Conservation (phyloP, 2,797 vertebrate species). For the Uromys caudimaculatus region DNA sequence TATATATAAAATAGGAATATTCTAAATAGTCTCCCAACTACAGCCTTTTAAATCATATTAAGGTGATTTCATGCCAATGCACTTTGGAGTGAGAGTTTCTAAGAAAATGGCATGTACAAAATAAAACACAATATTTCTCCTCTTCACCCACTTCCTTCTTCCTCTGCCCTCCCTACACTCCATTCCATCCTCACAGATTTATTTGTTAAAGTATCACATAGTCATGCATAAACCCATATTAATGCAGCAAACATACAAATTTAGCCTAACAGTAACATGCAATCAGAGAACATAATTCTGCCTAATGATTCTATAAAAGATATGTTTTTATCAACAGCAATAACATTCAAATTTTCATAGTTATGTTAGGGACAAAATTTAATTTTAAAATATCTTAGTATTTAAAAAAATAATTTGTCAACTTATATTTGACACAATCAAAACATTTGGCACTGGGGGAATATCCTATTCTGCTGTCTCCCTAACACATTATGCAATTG, state of each 20-base stretch:
- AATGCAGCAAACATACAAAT: neutral
- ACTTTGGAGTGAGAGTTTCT: neutral
- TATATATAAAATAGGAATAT: neutral
- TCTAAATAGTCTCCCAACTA: neutral
- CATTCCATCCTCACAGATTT: neutral
- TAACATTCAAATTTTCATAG: neutral
- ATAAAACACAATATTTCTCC: neutral
- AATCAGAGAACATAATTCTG: neutral
- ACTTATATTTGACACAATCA: neutral
- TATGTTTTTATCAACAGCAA: neutral
- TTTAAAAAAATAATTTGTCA: constrained; percentile 36
- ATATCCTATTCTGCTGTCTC: constrained; percentile 23
- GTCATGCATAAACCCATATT: neutral
- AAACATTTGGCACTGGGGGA: constrained; percentile 23
- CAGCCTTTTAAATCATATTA: neutral
- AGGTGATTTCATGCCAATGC: neutral
- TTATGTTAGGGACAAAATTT: neutral
- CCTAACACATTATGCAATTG: constrained; percentile 46
- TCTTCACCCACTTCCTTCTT: neutral
- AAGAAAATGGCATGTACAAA: neutral
- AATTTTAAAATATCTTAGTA: neutral
- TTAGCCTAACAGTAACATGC: neutral
- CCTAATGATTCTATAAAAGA: neutral
- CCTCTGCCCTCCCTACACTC: rapidly evolving
- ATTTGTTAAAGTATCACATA: neutral